phyloP scores from a whole-genome alignment of 1,140 invertebrate genomes.

The Pseudomyrmex sp. region DNA sequence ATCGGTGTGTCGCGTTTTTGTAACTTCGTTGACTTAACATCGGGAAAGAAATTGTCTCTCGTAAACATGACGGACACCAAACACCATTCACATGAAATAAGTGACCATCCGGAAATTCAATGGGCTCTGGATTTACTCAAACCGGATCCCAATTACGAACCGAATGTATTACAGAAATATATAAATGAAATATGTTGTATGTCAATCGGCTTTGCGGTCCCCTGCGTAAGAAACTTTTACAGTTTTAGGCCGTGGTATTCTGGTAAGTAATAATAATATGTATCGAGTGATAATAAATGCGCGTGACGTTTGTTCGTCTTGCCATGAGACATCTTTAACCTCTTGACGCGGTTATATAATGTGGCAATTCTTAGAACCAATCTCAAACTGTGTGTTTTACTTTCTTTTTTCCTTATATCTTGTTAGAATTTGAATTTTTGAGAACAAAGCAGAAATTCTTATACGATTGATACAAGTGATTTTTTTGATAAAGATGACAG shows the following conservation, averaged over 20 bases:
- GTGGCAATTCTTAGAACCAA: background rate
- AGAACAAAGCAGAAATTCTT: too few relatives aligned
- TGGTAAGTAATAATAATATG: constrained; percentile 45
- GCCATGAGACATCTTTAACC: background rate
- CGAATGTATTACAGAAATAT: constrained; percentile 61
- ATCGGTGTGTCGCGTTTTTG: too few relatives aligned
- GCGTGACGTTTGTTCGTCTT: too few relatives aligned
- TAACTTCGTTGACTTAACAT: too few relatives aligned
- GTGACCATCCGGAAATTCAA: constrained; percentile 72
- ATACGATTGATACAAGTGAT: background rate
- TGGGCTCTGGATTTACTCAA: constrained; percentile 79
- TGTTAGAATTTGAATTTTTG: too few relatives aligned
- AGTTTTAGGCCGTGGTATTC: constrained; percentile 34
- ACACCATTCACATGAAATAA: constrained; percentile 27
- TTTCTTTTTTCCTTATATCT: background rate
- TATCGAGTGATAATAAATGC: too few relatives aligned
- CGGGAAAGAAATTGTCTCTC: background rate
- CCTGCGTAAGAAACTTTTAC: too few relatives aligned
- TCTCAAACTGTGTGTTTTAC: background rate
- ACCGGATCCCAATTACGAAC: constrained; percentile 66
- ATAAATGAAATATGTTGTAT: background rate
- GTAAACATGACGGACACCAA: constrained; percentile 8
- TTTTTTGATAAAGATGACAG: constrained; percentile 7
- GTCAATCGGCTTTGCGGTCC: background rate
- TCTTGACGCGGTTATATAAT: constrained; percentile 8